Evolutionary conservation across 2,113 vertebrate genomes (phyloP).

Genomic region (Caranx melampygus): DNA sequence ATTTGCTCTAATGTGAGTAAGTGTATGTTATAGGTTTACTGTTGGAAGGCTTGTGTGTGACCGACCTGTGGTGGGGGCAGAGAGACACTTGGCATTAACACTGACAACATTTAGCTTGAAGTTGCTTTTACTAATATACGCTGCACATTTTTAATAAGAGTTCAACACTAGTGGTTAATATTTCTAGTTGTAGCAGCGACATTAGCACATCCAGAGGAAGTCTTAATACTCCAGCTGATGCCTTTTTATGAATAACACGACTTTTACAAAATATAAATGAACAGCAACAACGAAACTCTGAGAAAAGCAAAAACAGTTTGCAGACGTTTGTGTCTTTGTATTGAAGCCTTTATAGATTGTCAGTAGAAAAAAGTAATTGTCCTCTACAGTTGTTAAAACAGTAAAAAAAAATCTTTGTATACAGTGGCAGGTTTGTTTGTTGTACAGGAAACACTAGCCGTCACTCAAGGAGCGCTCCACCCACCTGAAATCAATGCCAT

Average conservation of each 20-base stretch:
- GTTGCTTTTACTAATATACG: too few relatives aligned
- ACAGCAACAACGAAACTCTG: not conserved
- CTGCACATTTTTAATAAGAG: not conserved
- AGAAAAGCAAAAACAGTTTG: not conserved
- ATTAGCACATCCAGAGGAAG: not conserved
- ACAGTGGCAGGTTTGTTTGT: not conserved
- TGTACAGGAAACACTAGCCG: not conserved
- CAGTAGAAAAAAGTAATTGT: not conserved
- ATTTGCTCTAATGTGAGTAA: not conserved
- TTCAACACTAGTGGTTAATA: not conserved
- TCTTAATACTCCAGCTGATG: not conserved
- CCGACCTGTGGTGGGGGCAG: not conserved
- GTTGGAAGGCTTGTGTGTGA: not conserved
- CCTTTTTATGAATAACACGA: not conserved
- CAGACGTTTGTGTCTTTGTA: not conserved
- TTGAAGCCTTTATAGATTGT: too few relatives aligned
- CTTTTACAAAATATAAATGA: not conserved
- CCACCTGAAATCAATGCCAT: not conserved
- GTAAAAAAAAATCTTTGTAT: too few relatives aligned
- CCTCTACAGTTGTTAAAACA: not conserved
- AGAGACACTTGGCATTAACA: not conserved
- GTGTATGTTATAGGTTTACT: not conserved
- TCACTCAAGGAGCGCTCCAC: not conserved
- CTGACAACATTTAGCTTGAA: not conserved
- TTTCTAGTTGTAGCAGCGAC: not conserved